Evolutionary conservation across 1,140 invertebrate genomes (phyloP), one percentile per base, ranked within the genome.

Genomic region (Cyphomyrmex costatus): DNA sequence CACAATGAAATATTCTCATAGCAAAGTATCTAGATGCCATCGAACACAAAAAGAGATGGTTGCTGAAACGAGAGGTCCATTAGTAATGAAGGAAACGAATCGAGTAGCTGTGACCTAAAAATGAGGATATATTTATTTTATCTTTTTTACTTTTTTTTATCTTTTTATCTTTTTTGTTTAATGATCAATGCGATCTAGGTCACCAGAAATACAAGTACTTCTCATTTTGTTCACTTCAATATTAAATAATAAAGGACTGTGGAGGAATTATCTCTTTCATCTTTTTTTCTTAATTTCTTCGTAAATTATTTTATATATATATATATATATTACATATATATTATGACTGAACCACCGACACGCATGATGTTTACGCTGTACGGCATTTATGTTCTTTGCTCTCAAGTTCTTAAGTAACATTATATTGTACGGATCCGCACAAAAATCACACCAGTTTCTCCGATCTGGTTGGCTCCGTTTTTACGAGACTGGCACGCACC

Each of bases 121-220:
- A 96, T 96, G 96, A 96, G 96, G 96, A 96, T 96, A 96, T 96
- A 96, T 96, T 96, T 96, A 96, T 96, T 96, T 94, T 92, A 90
- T 92, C 92, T 94, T 94, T 92, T 96, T 96, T 95, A 96, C 95
- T 96, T 96, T 96, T 96, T 96, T 96, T 96, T 96, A 89, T 91
- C 91, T 94, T 94, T 92, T 96, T 96, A 53, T 88, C 85, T 86
- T 91, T 88, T 71, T 88, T 60, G 30, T 83, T 83, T 74, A 83
- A 94, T 95, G 92, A 94, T 95, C 92, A 95, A 94, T 95, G 92
- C 92, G 92, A 94, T 94, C 93, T 95, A 95, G 94, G 93, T 95
- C 94, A 95, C 93, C 94, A 93, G 93, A 95, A 94, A 94, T 94
- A 95, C 94, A 95, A 95, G 93, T 93, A 94, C 92, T 94, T 94